Conservation (phyloP, 2,113 vertebrate genomes). For the Tursiops truncatus region DNA sequence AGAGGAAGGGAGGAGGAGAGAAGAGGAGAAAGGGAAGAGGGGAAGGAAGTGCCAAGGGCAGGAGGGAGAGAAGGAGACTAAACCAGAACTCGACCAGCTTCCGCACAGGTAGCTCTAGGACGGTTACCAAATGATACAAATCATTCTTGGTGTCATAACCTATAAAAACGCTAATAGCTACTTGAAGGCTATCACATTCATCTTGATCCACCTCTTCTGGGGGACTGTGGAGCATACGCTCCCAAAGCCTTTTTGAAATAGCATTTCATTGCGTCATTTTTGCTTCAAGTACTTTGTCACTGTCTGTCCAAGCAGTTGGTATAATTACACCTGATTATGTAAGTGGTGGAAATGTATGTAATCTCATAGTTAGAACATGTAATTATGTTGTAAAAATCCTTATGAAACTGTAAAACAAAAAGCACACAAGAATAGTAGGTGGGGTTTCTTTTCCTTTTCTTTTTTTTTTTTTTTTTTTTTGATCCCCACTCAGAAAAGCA, state of each 20-base stretch:
- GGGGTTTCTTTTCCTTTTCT: neutral
- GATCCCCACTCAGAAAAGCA: slow-evolving; percentile 21
- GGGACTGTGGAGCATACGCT: neutral
- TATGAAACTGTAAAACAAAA: slow-evolving; percentile 63
- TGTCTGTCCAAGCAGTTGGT: slow-evolving; percentile 31
- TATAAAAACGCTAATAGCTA: neutral
- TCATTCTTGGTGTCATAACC: neutral
- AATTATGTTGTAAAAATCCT: slow-evolving; percentile 72
- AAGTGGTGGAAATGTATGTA: slow-evolving; percentile 74
- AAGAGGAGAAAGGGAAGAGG: neutral
- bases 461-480: neutral
- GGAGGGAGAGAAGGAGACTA: too few relatives aligned
- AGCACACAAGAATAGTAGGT: neutral
- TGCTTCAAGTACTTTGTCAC: slow-evolving; percentile 56
- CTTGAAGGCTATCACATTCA: neutral
- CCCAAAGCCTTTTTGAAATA: slow-evolving; percentile 63
- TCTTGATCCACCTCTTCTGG: neutral
- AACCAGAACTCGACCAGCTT: neutral
- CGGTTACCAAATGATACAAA: neutral
- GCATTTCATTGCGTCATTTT: slow-evolving; percentile 54
- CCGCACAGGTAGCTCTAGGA: neutral
- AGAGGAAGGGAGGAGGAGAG: neutral
- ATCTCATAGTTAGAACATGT: slow-evolving; percentile 72
- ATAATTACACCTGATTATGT: slow-evolving; percentile 77
- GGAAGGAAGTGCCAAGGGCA: neutral